Conservation (phyloP, 2,888 invertebrate species). For the Holacanthella duospinosa region DNA sequence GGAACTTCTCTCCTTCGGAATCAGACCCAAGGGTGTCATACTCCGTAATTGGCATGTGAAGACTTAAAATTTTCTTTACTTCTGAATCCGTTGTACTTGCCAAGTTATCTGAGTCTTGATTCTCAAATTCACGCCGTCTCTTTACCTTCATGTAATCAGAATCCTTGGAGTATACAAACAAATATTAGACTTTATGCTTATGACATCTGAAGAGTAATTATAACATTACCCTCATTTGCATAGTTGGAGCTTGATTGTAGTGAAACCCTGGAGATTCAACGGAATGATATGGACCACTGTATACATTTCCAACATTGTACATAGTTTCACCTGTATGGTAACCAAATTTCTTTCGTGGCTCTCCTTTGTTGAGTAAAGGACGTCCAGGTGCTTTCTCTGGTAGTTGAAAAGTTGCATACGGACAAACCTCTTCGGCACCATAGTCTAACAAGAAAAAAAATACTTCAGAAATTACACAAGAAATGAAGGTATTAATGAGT, state of each 20-base stretch:
- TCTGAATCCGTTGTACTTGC: conserved; percentile 91
- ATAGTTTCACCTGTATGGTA: conserved; percentile 58
- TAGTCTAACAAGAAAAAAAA: conserved; percentile 51
- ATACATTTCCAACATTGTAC: conserved; percentile 70
- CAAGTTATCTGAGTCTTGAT: conserved; percentile 71
- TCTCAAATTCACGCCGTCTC: conserved; percentile 13
- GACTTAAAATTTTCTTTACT: conserved; percentile 83
- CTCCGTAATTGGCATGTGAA: conserved; percentile 86
- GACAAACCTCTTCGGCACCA: conserved; percentile 72
- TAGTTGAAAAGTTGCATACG: conserved; percentile 83
- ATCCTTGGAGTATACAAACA: conserved; percentile 19
- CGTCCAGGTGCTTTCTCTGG: conserved; percentile 53
- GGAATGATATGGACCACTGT: conserved; percentile 75
- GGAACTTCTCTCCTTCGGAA: conserved; percentile 53
- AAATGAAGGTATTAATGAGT: too few species aligned
- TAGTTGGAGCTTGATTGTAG: conserved; percentile 33
- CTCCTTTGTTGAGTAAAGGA: conserved; percentile 28
- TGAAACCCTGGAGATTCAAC: conserved; percentile 47
- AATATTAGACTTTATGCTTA: not conserved
- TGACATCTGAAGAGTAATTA: not conserved
- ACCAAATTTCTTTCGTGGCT: conserved; percentile 16
- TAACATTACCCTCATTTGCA: conserved; percentile 26
- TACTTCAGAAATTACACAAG: too few species aligned
- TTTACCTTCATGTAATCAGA: conserved; percentile 28
- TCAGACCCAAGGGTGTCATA: conserved; percentile 60